Base-by-base conservation (phyloP, 2,797 vertebrate genomes). In the Xiphophorus birchmanni region DNA sequence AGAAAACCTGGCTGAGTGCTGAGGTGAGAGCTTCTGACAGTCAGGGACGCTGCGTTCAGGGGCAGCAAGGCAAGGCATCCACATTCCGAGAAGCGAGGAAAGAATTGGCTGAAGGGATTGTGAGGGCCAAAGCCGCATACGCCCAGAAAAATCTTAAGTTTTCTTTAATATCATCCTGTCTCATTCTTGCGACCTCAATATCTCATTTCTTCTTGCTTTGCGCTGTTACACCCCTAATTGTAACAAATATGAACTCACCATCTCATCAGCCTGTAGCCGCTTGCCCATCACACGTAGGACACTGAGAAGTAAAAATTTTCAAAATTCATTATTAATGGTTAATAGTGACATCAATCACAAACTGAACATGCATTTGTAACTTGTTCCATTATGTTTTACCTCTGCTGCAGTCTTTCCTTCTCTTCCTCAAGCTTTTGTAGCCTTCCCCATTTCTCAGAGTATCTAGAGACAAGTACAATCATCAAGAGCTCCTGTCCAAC, bases 371-470 rank as follows among this genome's bases (percentile, higher is more conserved):
- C 56, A 29, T 37, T 37, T 37, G 13, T 3, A 35, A 35, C 60
- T 65, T 8, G 35, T 17, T 37, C 1, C 35, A 21, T 18, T 9
- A 11, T 26, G 67, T 40, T 10, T 58, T 94, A 99, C 98, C 97
- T 96, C 76, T 97, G 96, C 75, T 99, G 97, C 92, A 98, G 97
- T 90, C 96, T 94, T 85, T 97, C 96, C 89, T 98, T 97, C 74
- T 97, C 97, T 75, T 94, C 96, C 90, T 95, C 97, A 80, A 98
- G 96, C 89, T 88, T 95, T 88, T 94, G 96, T 88, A 99, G 96
- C 44, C 96, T 95, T 88, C 97, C 96, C 86, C 97, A 92, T 92
- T 99, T 99, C 45, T 99, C 98, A 21, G 88, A 88, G 93, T 97
- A 99, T 89, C 98, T 99, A 60, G 21, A 80, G 2, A 67, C 7